These are phyloP conservation scores for Agelastica alni DNA, from an alignment of 2,888 invertebrate species.

Conservation along the genomic window DNA sequence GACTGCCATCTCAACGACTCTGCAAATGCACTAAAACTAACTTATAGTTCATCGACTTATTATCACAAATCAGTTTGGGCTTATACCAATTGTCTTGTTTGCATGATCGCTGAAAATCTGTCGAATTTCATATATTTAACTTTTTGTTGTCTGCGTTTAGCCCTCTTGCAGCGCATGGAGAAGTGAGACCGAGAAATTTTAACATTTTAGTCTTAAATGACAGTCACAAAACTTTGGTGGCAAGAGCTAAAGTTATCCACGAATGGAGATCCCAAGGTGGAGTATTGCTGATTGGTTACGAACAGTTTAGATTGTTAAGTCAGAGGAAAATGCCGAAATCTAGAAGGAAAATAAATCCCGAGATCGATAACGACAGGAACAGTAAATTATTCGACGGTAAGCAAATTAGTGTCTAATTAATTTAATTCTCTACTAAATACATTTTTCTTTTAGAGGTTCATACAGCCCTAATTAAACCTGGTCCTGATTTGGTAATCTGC, in stretches of 20 bases:
- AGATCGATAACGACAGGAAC: constrained; percentile 64
- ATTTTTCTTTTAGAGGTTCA: constrained; percentile 72
- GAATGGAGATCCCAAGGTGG: constrained; percentile 90
- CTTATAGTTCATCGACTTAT: too few relatives aligned
- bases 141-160: constrained; percentile 49
- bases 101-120: too few relatives aligned
- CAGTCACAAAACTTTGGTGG: constrained; percentile 86
- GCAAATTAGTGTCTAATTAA: too few relatives aligned
- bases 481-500: constrained; percentile 92
- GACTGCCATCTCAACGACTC: too few relatives aligned
- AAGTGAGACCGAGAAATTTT: constrained; percentile 79
- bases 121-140: neutral
- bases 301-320: constrained; percentile 89
- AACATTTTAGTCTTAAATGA: constrained; percentile 91
- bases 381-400: constrained; percentile 77
- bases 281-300: constrained; percentile 95
- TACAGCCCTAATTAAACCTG: constrained; percentile 83
- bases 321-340: constrained; percentile 73
- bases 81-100: too few relatives aligned
- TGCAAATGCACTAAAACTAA: too few relatives aligned
- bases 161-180: constrained; percentile 65
- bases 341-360: constrained; percentile 64
- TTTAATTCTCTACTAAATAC: too few relatives aligned
- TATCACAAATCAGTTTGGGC: too few relatives aligned
- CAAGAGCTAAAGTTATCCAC: constrained; percentile 82